A percentile compares a stretch with the other conserved stretches of the same genome.
These are phyloP conservation scores for Eubasilissa splendida DNA, from an alignment of 2,888 invertebrate genomes.

Conservation along the genomic window DNA sequence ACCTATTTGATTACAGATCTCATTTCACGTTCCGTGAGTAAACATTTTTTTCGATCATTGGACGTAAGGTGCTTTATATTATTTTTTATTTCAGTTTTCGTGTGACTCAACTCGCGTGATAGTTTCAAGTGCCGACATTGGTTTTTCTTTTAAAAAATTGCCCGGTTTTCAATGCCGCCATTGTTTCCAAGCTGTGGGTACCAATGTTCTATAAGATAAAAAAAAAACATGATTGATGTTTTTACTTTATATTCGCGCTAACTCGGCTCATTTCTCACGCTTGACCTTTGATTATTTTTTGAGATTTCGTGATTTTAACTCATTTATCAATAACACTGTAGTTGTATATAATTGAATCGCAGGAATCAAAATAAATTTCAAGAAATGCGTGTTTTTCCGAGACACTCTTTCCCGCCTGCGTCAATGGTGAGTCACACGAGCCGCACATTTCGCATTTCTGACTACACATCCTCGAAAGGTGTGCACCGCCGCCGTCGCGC, in stretches of 20 bases:
- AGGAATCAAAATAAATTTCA: conserved; percentile 28
- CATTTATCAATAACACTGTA: conserved; percentile 23
- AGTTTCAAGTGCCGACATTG: no score
- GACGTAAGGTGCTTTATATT: no score
- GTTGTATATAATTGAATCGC: conserved; percentile 4
- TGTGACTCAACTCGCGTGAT: no score
- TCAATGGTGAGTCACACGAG: background rate
- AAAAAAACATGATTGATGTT: conserved; percentile 26
- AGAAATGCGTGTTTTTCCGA: conserved; percentile 19
- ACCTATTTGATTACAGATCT: background rate
- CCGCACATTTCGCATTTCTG: background rate
- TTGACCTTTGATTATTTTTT: conserved; percentile 16
- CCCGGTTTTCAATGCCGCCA: background rate
- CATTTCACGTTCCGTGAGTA: background rate
- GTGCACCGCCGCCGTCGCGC: no score
- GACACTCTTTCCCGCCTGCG: conserved; percentile 7
- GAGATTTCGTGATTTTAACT: conserved; percentile 30
- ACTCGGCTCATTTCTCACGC: conserved; percentile 11
- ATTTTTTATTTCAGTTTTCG: no score
- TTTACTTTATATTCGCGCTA: background rate
- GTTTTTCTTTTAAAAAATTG: conserved; percentile 2
- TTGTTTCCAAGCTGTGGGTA: background rate
- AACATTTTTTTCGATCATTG: background rate
- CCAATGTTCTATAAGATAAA: background rate
- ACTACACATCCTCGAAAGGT: background rate